Evolutionary conservation across 2,113 vertebrate genomes (phyloP).

Genomic region (Columbina picui): DNA sequence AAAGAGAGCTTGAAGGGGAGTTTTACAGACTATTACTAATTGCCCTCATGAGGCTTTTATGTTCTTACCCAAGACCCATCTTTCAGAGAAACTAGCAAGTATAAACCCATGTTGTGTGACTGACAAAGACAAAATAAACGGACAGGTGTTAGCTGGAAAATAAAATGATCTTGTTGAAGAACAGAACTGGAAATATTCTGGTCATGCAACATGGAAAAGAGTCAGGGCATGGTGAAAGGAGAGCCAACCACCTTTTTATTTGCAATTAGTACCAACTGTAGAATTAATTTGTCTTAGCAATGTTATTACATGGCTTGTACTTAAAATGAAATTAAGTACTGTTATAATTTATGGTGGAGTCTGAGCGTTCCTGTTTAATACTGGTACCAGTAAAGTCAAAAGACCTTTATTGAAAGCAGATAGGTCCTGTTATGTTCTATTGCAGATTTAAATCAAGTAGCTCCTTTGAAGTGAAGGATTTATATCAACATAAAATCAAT

Average conservation of each 20-base stretch:
- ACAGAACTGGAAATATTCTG: accelerated
- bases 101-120: neutral
- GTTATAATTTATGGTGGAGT: neutral
- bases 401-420: neutral
- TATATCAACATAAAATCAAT: slow-evolving; percentile 47
- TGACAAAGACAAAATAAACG: neutral
- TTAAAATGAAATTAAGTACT: neutral
- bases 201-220: neutral
- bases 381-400: neutral
- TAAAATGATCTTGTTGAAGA: neutral
- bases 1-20: neutral
- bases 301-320: neutral
- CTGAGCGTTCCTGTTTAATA: neutral
- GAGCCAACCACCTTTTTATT: neutral
- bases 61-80: neutral
- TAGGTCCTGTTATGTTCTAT: neutral
- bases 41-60: neutral
- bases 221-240: neutral
- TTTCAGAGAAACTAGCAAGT: neutral
- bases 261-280: neutral
- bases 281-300: neutral
- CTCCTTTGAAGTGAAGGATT: slow-evolving; percentile 32
- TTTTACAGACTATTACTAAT: neutral
- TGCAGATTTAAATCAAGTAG: slow-evolving; percentile 5
- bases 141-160: neutral